Evolutionary conservation across 2,797 vertebrate species (phyloP), one percentile per base, ranked within the genome.

Genomic region (Amphiprion clarkii): DNA sequence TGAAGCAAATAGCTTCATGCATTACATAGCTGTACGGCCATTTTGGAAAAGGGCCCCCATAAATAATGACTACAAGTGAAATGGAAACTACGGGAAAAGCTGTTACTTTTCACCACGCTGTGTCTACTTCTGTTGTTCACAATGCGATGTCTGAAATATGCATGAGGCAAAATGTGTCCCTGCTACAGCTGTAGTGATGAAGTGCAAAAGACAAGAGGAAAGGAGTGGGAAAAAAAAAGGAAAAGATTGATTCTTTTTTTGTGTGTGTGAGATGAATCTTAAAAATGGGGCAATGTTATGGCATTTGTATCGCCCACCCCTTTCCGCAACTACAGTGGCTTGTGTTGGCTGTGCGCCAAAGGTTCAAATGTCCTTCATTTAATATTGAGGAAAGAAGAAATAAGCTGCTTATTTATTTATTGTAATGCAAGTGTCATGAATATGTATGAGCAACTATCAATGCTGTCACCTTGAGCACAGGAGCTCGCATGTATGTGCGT

Each of bases 61-160:
- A 85, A 90, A 92, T 87, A 89, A 91, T 87, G 83, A 75, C 65
- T 66, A 58, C 65, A 59, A 86, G 70, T 85, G 80, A 89, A 89
- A 88, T 86, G 80, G 86, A 91, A 93, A 93, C 89, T 88, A 91
- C 74, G 62, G 33, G 69, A 67, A 88, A 89, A 89, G 85, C 84
- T 83, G 90, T 88, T 92, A 82, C 87, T 90, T 93, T 74, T 87
- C 82, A 79, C 71, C 65, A 9, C 39, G 65, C 27, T 12, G 17
- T 64, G 62, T 83, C 85, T 76, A 78, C 81, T 25, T 67, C 57
- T 33, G 46, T 66, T 79, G 71, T 81, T 89, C 81, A 80, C 78
- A 89, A 84, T 89, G 74, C 76, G 75, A 66, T 16, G 0, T 77
- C 57, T 93, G 83, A 93, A 93, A 91, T 91, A 93, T 93, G 85